These are phyloP conservation scores for Rhamphomyia laevipes DNA, from an alignment of 2,888 invertebrate species.

Conservation along the genomic window DNA sequence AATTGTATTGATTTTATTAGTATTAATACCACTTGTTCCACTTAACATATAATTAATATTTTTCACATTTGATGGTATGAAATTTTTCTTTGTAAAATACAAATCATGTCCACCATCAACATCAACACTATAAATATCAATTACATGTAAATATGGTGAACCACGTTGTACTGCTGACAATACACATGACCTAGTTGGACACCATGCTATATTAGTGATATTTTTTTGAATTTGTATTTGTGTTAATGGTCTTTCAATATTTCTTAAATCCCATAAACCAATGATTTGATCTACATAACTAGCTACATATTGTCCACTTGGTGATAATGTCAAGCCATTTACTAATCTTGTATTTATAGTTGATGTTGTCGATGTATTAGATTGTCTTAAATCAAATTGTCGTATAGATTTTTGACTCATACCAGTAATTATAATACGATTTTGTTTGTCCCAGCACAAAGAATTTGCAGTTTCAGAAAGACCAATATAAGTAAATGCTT, in stretches of 20 bases:
- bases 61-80: constrained; percentile 31
- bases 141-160: constrained; percentile 60
- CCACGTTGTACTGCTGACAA: constrained; percentile 74
- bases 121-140: constrained; percentile 71
- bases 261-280: constrained; percentile 78
- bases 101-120: constrained; percentile 62
- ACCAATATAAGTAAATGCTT: constrained; percentile 54
- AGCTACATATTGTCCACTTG: constrained; percentile 67
- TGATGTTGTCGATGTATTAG: constrained; percentile 38
- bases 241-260: constrained; percentile 71
- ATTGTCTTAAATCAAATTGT: constrained; percentile 72
- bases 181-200: constrained; percentile 68
- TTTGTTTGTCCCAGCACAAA: constrained; percentile 68
- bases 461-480: constrained; percentile 75
- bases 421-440: constrained; percentile 71
- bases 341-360: constrained; percentile 59
- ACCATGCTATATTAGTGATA: constrained; percentile 72
- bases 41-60: background rate
- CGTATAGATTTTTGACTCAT: constrained; percentile 82
- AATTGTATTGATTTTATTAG: constrained; percentile 33
- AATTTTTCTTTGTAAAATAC: constrained; percentile 58
- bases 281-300: constrained; percentile 73
- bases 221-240: constrained; percentile 53
- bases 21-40: background rate
- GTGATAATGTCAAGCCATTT: constrained; percentile 69